Base-by-base conservation (phyloP, 1,140 invertebrate genomes). In the Elysia chlorotica region DNA sequence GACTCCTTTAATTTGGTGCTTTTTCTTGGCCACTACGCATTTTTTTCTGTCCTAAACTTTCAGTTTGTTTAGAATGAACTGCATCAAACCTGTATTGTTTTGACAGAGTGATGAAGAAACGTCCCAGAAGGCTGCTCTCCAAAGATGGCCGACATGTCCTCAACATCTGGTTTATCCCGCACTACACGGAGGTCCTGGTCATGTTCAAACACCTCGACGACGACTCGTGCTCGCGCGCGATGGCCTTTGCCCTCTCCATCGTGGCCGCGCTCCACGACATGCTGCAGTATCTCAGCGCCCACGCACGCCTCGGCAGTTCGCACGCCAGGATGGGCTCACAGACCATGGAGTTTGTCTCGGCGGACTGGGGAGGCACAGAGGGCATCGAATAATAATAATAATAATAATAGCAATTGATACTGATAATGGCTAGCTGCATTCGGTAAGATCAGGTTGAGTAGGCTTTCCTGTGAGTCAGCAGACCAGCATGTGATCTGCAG, bases 91-190 rank as follows among this genome's bases (percentile, higher is more conserved):
- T n/a, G n/a, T n/a, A n/a, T n/a, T n/a, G n/a, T n/a, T n/a, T n/a
- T n/a, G n/a, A n/a, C 75, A 81, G 82, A 69, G 59, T 71, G 36
- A 71, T 84, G 65, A 82, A 83, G 71, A 83, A 83, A 25, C 73
- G 85, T 48, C 83, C 86, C 25, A 62, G 83, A 4, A 80, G 82
- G 2, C 67, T 88, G 4, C 72, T 88, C 35, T 84, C 85, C 10
- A 77, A 76, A 4, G 80, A 86, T 75, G 87, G 87, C 10, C 73
- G 78, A 53, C 76, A 83, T 61, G 75, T 88, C 0, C 74, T 87
- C 53, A 88, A 88, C 72, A 77, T 88, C n/a, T 87, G 86, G 85
- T 88, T 87, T 70, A 84, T 88, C 30, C 87, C 87, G 2, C 85
- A 87, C 66, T 79, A 83, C 65, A 78, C 82, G 0, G 87, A 88